These are phyloP conservation scores for Drosophila robusta DNA, from an alignment of 2,888 invertebrate genomes.

Conservation along the genomic window DNA sequence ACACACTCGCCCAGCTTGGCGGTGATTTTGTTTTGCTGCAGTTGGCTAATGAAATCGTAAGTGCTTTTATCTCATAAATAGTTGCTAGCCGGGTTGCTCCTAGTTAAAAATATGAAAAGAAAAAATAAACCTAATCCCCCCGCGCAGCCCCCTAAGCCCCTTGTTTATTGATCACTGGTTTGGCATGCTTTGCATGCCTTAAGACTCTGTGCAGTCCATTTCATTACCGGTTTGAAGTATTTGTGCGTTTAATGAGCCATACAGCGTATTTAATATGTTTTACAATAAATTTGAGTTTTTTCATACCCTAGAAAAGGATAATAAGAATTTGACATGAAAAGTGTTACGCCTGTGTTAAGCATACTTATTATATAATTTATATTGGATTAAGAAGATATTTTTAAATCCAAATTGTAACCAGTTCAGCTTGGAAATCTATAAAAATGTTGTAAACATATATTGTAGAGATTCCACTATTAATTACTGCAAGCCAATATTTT, in stretches of 20 bases:
- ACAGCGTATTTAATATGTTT: constrained; percentile 54
- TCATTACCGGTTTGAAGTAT: constrained; percentile 61
- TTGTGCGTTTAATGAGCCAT: constrained; percentile 60
- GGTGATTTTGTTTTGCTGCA: constrained; percentile 67
- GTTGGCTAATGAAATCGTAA: constrained; percentile 80
- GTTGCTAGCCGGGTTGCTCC: constrained; percentile 54
- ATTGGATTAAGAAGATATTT: too few species aligned
- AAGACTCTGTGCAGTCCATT: constrained; percentile 37
- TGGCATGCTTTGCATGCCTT: constrained; percentile 6
- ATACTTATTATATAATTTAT: too few species aligned
- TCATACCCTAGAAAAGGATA: background rate
- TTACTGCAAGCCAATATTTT: too few species aligned
- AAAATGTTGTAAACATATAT: too few species aligned
- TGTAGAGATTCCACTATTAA: too few species aligned
- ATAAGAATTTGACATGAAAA: background rate
- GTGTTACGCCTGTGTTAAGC: background rate
- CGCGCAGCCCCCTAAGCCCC: background rate
- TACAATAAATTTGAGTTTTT: constrained; percentile 34
- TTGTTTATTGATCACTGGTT: constrained; percentile 9
- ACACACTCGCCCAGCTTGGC: constrained; percentile 18
- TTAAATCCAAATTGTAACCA: too few species aligned
- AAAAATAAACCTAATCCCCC: background rate
- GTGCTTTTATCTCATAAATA: constrained; percentile 76
- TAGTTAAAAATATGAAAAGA: constrained; percentile 1
- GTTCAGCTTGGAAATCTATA: too few species aligned